Base-by-base conservation (phyloP, 1,140 invertebrate species). In the Aleiodes sp. region DNA sequence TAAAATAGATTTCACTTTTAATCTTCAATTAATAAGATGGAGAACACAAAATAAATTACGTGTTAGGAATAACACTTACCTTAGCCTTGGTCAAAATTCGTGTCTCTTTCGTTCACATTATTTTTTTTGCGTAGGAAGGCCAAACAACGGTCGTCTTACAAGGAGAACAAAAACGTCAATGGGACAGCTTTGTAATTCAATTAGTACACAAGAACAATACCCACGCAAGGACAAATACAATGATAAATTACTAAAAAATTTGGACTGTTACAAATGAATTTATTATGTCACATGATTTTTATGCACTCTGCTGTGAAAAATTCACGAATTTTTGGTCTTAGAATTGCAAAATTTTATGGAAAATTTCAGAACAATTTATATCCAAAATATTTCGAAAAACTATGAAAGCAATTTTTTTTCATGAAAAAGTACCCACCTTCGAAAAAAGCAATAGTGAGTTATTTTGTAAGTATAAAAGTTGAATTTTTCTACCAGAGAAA, bases 181-280 rank as follows among this genome's bases (percentile, higher is more conserved):
- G 41, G 39, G 37, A 29, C 28, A 19, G 33, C 41, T 65, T 65
- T 65, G 63, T 56, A 65, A 65, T 65, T 65, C 63, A 65, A 65
- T 65, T 56, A 65, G 63, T 59, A 2, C 28, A 26, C 26, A 12
- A 59, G n/a, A n/a, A n/a, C n/a, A n/a, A n/a, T n/a, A n/a, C 14
- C n/a, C 12, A 16, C 10, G 10, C 56, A 31, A 59, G 56, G 56
- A 59, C 56, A 31, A 31, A 28, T 3, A 12, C 28, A 24, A 59
- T 59, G 56, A 59, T 59, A 28, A 59, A 59, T 59, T n/a, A 59
- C 28, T 16, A 6, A 56, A 56, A 24, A 56, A 39, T 39, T 39
- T 39, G 14, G 19, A 52, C 21, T 3, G 14, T 21, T 52, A 52
- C 21, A 8, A 14, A 16, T 21, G n/a, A 8, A 56, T 26, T 56